Conservation (phyloP, 2,113 vertebrate species). For the Sigmodon hispidus region DNA sequence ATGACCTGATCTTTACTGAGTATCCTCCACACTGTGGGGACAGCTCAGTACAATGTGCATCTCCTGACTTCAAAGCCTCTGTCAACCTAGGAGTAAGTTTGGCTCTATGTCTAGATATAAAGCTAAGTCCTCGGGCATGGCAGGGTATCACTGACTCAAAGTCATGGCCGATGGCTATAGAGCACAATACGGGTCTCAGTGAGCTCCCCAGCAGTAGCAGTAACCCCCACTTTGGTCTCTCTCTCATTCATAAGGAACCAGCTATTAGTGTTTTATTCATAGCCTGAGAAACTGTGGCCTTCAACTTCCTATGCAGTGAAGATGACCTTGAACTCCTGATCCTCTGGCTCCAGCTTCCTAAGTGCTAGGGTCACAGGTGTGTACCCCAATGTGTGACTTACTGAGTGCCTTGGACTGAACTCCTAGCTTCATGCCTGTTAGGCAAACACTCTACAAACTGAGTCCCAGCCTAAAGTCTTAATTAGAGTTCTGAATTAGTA, state of each 20-base stretch:
- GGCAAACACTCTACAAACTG: not conserved
- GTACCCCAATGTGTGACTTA: not conserved
- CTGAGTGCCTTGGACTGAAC: not conserved
- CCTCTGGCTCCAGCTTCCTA: not conserved
- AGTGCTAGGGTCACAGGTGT: not conserved
- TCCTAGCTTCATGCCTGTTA: not conserved
- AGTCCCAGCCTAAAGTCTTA: not conserved
- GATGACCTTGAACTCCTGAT: not conserved
- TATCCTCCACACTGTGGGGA: not conserved
- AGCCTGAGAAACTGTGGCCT: not conserved
- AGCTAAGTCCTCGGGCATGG: too few species aligned
- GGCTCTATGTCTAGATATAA: not conserved
- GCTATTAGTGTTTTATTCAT: fast-evolving
- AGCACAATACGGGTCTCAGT: fast-evolving
- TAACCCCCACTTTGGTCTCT: fast-evolving
- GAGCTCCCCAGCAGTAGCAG: not conserved
- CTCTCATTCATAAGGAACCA: fast-evolving
- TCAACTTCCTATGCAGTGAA: not conserved
- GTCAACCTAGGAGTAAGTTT: not conserved
- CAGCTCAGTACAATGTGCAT: not conserved
- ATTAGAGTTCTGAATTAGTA: fast-evolving
- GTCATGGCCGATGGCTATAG: not conserved
- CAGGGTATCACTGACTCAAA: not conserved
- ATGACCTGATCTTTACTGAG: not conserved
- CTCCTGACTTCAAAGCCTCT: not conserved